Percentiles rank a stretch among this genome's conserved stretches.
Conservation (phyloP, 2,797 vertebrate species). For the Perodicticus potto region DNA sequence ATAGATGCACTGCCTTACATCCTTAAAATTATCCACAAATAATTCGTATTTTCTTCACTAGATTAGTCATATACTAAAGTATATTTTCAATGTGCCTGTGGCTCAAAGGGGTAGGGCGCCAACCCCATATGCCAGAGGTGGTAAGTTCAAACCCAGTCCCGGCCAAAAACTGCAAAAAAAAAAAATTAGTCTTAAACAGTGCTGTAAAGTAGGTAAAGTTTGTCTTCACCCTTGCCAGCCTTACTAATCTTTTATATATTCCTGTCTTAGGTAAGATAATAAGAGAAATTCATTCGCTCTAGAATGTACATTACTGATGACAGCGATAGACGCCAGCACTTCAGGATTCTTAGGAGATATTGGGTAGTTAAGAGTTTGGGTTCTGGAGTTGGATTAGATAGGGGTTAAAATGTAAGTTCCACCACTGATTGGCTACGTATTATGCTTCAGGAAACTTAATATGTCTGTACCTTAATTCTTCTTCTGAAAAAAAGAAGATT, state of each 20-base stretch:
- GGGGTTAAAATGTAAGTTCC: neutral
- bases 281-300: neutral
- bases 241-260: slow-evolving; percentile 48
- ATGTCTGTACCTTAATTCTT: neutral
- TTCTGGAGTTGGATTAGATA: neutral
- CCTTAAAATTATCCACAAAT: slow-evolving; percentile 1
- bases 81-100: slow-evolving; percentile 22
- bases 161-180: no score
- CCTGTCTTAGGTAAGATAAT: neutral
- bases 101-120: no score
- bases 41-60: slow-evolving; percentile 10
- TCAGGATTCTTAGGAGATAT: neutral
- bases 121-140: no score
- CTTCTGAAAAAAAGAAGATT: slow-evolving; percentile 1
- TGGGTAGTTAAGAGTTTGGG: neutral
- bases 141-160: no score
- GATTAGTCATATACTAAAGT: neutral
- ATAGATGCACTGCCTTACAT: neutral
- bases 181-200: neutral
- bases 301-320: neutral
- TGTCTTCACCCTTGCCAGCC: neutral
- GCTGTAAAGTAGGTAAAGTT: neutral
- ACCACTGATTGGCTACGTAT: neutral
- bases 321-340: neutral
- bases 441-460: neutral